phyloP scores from a whole-genome alignment of 2,113 vertebrate genomes.

The Rana temporaria region DNA sequence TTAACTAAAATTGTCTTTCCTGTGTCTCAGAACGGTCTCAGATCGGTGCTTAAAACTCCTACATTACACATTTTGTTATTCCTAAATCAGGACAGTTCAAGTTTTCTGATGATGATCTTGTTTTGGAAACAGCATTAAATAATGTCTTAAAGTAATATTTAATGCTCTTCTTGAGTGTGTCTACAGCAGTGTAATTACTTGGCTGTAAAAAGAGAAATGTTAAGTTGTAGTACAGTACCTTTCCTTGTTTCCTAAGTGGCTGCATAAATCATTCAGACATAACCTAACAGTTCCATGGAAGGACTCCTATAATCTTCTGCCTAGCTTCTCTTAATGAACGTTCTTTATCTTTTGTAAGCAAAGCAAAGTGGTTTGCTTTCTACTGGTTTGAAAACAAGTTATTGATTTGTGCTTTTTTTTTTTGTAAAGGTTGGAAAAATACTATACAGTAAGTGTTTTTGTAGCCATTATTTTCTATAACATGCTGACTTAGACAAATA shows the following conservation, averaged over 20 bases:
- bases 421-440: not conserved
- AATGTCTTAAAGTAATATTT: too few relatives aligned
- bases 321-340: not conserved
- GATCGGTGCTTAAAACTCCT: too few relatives aligned
- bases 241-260: not conserved
- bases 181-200: too few relatives aligned
- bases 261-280: constrained; percentile 19
- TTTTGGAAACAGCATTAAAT: too few relatives aligned
- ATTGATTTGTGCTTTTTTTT: constrained; percentile 11
- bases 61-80: too few relatives aligned
- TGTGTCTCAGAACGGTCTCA: too few relatives aligned
- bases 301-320: not conserved
- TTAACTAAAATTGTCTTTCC: too few relatives aligned
- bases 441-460: not conserved
- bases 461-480: not conserved
- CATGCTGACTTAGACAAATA: constrained; percentile 4
- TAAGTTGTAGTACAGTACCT: too few relatives aligned
- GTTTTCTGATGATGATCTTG: too few relatives aligned
- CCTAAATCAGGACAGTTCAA: too few relatives aligned
- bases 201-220: too few relatives aligned
- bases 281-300: not conserved
- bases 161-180: too few relatives aligned
- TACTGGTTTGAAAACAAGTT: not conserved
- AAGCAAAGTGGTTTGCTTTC: not conserved
- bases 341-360: not conserved